Percentiles rank a stretch among this genome's conserved stretches.
phyloP scores from a whole-genome alignment of 2,113 vertebrate species.

The Ahaetulla prasina region DNA sequence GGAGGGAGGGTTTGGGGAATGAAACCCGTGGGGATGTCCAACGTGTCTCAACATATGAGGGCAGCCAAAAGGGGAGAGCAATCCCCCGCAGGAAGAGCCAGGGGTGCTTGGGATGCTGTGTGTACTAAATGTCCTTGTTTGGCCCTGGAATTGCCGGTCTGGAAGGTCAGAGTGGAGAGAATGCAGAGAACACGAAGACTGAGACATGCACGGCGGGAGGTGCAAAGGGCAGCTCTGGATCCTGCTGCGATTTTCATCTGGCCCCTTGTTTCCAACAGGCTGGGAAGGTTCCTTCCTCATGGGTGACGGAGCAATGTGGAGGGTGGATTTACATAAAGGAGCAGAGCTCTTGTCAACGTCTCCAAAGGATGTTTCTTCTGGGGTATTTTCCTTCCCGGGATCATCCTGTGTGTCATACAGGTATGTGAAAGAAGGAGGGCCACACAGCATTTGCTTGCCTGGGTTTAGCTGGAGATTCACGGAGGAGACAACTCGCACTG shows the following conservation, averaged over 20 bases:
- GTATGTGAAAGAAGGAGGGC: constrained; percentile 81
- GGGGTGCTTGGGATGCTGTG: constrained; percentile 83
- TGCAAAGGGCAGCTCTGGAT: constrained; percentile 58
- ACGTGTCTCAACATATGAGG: constrained; percentile 60
- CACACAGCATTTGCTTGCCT: constrained; percentile 75
- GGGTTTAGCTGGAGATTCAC: constrained; percentile 83
- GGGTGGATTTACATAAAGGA: constrained; percentile 67
- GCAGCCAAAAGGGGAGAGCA: constrained; percentile 59
- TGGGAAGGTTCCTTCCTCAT: constrained; percentile 45
- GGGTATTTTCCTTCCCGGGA: constrained; percentile 31
- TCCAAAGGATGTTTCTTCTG: constrained; percentile 1
- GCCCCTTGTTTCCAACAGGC: neutral
- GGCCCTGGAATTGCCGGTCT: constrained; percentile 67
- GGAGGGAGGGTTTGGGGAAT: constrained; percentile 67
- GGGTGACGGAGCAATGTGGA: constrained; percentile 68
- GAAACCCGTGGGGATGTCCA: constrained; percentile 51
- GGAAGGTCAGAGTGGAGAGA: constrained; percentile 75
- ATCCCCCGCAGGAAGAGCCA: constrained; percentile 45
- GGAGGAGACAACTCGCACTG: constrained; percentile 85
- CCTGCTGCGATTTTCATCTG: constrained; percentile 52
- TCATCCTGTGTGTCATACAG: constrained; percentile 70
- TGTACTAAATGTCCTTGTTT: constrained; percentile 74
- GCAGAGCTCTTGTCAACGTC: constrained; percentile 36
- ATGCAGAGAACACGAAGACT: constrained; percentile 78
- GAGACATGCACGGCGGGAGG: constrained; percentile 61